phyloP scores from a whole-genome alignment of 2,888 invertebrate species.

The Conops quadrifasciatus region DNA sequence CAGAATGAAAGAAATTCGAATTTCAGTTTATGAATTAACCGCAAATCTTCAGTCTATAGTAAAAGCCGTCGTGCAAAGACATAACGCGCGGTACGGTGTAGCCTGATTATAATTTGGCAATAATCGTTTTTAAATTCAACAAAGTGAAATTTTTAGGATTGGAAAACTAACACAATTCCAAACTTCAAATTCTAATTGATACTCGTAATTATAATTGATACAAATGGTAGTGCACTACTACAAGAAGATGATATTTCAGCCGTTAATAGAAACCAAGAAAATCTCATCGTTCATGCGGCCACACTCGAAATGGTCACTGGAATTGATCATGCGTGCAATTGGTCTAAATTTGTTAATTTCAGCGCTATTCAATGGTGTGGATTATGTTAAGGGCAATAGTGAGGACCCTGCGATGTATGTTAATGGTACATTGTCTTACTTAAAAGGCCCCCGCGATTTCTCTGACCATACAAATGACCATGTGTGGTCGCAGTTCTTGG shows the following conservation, averaged over 20 bases:
- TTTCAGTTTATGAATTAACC: constrained; percentile 13
- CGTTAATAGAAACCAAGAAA: not conserved
- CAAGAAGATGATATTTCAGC: no score
- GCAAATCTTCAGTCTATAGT: constrained; percentile 17
- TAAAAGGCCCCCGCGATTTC: constrained; percentile 28
- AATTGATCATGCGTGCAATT: constrained; percentile 46
- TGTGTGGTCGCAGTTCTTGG: constrained; percentile 72
- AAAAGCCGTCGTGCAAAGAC: constrained; percentile 15
- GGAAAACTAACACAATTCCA: not conserved
- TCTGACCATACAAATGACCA: constrained; percentile 42
- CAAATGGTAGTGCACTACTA: no score
- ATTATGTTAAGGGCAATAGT: constrained; percentile 33
- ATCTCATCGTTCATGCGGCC: not conserved
- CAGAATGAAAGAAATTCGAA: not conserved
- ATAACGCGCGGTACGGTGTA: no score
- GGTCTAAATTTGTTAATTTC: constrained; percentile 48
- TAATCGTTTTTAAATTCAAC: not conserved
- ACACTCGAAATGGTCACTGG: constrained; percentile 23
- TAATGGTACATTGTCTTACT: constrained; percentile 50
- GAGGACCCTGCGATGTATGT: constrained; percentile 52
- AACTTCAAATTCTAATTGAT: no score
- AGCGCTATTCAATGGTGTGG: constrained; percentile 54
- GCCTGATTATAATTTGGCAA: no score
- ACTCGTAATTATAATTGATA: no score
- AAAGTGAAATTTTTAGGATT: not conserved